phyloP scores from a whole-genome alignment of 2,113 vertebrate genomes.

The Eubucco bourcierii region DNA sequence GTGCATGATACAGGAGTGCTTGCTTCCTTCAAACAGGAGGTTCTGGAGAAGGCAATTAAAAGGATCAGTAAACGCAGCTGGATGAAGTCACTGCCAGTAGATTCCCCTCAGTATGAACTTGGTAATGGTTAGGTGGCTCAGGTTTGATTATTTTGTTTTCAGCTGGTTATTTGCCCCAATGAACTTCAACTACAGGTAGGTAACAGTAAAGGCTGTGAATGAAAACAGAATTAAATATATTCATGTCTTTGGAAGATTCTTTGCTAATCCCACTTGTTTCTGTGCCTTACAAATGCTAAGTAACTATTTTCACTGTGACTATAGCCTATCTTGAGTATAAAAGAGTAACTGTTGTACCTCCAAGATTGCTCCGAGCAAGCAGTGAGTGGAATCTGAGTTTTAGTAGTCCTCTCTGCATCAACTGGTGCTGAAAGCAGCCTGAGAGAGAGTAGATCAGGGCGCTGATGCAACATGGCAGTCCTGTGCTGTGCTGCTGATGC shows the following conservation, averaged over 20 bases:
- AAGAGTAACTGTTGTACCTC: not conserved
- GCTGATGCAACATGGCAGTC: not conserved
- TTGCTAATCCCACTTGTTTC: not conserved
- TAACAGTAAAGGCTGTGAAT: not conserved
- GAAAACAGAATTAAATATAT: not conserved
- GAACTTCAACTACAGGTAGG: not conserved
- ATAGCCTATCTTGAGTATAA: not conserved
- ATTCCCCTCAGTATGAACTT: not conserved
- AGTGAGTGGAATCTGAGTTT: not conserved
- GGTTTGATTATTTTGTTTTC: not conserved
- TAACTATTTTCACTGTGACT: not conserved
- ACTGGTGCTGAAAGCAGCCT: not conserved
- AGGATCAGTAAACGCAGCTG: slow-evolving; percentile 12
- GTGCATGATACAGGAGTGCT: not conserved
- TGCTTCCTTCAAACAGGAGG: not conserved
- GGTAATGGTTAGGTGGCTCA: slow-evolving; percentile 13
- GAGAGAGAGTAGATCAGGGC: rapidly evolving
- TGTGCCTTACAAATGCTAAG: not conserved
- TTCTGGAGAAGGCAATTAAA: slow-evolving; percentile 31
- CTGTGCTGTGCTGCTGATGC: not conserved
- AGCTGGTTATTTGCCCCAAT: not conserved
- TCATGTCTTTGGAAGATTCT: slow-evolving; percentile 39
- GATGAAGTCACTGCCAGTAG: not conserved
- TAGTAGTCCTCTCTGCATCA: too few species aligned
- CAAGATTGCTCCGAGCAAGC: not conserved